A percentile compares a stretch with the other conserved stretches of the same genome.
phyloP scores from a whole-genome alignment of 92 coral and sea anemone species.

The Palythoa grandiflora region DNA sequence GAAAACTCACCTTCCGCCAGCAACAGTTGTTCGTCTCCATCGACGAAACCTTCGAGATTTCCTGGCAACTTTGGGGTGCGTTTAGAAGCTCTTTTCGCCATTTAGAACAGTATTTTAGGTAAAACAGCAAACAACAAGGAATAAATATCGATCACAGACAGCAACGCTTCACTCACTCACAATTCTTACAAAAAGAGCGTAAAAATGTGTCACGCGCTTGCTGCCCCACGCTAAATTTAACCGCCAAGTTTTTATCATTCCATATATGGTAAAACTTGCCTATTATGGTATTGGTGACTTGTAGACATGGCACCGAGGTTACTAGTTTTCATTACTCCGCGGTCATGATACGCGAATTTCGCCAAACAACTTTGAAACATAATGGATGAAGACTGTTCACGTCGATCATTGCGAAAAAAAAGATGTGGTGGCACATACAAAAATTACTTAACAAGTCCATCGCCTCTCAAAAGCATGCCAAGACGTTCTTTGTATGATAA shows the following conservation, averaged over 20 bases:
- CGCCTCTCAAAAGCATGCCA: neutral
- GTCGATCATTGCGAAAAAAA: neutral
- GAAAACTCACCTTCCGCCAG: slow-evolving; percentile 1
- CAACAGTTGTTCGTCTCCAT: slow-evolving; percentile 9
- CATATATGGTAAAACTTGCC: neutral
- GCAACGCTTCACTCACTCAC: neutral
- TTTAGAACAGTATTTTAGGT: neutral
- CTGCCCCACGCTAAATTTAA: neutral
- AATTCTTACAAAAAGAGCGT: no score
- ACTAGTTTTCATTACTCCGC: neutral
- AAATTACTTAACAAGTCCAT: neutral
- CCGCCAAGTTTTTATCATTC: neutral
- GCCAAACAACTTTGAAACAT: neutral
- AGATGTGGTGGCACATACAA: slow-evolving; percentile 2
- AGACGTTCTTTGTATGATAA: slow-evolving; percentile 5
- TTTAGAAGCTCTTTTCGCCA: slow-evolving; percentile 1
- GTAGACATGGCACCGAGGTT: neutral
- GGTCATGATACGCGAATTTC: neutral
- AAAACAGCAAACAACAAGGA: neutral
- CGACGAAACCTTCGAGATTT: slow-evolving; percentile 1
- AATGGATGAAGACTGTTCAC: neutral
- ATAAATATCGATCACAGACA: neutral
- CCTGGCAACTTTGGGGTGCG: slow-evolving; percentile 12
- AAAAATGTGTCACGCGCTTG: neutral
- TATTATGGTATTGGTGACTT: neutral